Evolutionary conservation across 2,888 invertebrate genomes (phyloP).

Genomic region (Epinotia ramella): DNA sequence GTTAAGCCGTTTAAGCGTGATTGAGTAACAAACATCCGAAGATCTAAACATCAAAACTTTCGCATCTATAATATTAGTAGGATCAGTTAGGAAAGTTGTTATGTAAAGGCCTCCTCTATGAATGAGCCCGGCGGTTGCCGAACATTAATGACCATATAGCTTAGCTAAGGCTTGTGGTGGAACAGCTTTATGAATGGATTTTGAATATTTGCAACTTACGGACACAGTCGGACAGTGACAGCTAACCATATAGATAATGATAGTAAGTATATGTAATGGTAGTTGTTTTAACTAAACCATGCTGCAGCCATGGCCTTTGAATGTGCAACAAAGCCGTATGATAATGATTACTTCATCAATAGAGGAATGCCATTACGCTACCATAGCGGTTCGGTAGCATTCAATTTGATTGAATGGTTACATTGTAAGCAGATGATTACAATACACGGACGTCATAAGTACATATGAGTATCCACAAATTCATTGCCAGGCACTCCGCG

Average conservation of each 20-base stretch:
- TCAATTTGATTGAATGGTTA: constrained; percentile 17
- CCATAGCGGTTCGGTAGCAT: constrained; percentile 25
- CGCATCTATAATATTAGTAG: too few species aligned
- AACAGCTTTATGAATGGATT: not conserved
- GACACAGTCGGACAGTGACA: not conserved
- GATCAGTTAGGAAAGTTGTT: too few species aligned
- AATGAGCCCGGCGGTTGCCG: too few species aligned
- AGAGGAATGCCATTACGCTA: constrained; percentile 30
- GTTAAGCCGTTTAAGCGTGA: too few species aligned
- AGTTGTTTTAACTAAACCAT: constrained; percentile 2
- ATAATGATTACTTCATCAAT: constrained; percentile 24
- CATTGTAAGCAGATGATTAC: constrained; percentile 9
- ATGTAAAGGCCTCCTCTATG: too few species aligned
- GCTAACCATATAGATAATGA: not conserved
- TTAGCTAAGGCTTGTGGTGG: too few species aligned
- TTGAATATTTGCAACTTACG: not conserved
- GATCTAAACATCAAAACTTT: too few species aligned
- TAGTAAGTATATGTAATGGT: too few species aligned
- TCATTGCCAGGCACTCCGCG: constrained; percentile 3
- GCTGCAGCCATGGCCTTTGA: constrained; percentile 17
- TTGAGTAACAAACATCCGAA: too few species aligned
- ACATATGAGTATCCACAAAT: constrained; percentile 12
- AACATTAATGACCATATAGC: too few species aligned
- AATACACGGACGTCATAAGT: constrained; percentile 19
- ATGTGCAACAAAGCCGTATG: constrained; percentile 26